Evolutionary conservation across 2,113 vertebrate species (phyloP).

Genomic region (Tonatia bakeri): DNA sequence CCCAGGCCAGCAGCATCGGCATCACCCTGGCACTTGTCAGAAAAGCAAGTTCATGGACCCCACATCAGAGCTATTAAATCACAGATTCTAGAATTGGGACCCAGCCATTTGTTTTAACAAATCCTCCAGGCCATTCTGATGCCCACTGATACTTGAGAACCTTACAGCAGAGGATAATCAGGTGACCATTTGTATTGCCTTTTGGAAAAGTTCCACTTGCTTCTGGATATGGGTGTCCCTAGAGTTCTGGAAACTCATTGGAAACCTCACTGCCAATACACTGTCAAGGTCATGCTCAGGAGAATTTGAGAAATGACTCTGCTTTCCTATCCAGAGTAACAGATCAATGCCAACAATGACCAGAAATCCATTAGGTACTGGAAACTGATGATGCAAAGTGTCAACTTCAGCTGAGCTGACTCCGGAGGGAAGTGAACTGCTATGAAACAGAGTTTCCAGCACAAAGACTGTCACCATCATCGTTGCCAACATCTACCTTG

Average conservation of each 20-base stretch:
- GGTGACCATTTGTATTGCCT: background rate
- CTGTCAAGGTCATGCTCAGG: background rate
- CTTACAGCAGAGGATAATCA: background rate
- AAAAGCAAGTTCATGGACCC: background rate
- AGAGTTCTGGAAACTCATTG: background rate
- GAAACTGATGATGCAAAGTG: background rate
- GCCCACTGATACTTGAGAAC: background rate
- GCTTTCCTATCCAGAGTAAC: background rate
- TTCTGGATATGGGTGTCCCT: background rate
- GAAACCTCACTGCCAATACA: background rate
- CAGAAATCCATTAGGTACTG: background rate
- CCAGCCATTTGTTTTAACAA: background rate
- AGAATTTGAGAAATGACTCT: constrained; percentile 2
- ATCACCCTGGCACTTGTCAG: background rate
- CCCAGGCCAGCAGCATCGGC: background rate
- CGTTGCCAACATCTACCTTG: background rate
- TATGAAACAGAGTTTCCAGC: background rate
- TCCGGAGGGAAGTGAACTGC: background rate
- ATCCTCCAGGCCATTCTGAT: background rate
- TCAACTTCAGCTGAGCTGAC: background rate
- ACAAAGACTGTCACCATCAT: background rate
- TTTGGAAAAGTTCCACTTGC: background rate
- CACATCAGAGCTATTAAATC: background rate
- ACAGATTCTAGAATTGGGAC: background rate
- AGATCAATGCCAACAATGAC: background rate